phyloP scores from a whole-genome alignment of 2,888 invertebrate species.

The Cactoblastis cactorum region DNA sequence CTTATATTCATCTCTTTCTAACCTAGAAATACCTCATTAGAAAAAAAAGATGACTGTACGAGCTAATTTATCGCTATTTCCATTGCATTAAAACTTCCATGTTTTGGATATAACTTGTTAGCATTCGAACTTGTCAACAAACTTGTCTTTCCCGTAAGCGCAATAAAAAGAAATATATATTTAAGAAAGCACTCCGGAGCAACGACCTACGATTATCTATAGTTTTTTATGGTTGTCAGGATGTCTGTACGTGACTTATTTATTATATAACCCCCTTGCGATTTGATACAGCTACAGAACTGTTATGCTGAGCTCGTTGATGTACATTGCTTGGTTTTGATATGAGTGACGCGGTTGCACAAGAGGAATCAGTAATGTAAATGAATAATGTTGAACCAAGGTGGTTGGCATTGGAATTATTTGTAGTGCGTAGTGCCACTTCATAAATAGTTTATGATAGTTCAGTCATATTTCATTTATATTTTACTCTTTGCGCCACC shows the following conservation, averaged over 20 bases:
- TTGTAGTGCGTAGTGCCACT: too few species aligned
- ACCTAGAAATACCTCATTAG: too few species aligned
- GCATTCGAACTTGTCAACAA: constrained; percentile 15
- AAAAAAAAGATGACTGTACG: neutral
- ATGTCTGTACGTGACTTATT: constrained; percentile 68
- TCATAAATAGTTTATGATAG: too few species aligned
- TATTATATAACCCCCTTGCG: constrained; percentile 36
- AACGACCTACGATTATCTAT: constrained; percentile 68
- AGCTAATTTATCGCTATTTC: neutral
- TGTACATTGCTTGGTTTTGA: neutral
- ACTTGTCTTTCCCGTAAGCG: constrained; percentile 55
- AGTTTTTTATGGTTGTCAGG: constrained; percentile 60
- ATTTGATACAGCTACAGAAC: constrained; percentile 26
- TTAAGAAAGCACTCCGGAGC: constrained; percentile 55
- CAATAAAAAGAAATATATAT: constrained; percentile 35
- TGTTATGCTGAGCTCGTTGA: neutral
- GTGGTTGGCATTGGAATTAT: too few species aligned
- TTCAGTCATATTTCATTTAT: too few species aligned
- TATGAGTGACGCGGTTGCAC: too few species aligned
- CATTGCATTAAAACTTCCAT: too few species aligned
- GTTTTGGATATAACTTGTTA: neutral
- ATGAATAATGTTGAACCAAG: neutral
- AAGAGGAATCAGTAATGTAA: too few species aligned
- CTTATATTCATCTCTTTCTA: too few species aligned
- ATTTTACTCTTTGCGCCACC: too few species aligned